phyloP scores from a whole-genome alignment of 1,140 invertebrate species.

The Bombus waltoni region DNA sequence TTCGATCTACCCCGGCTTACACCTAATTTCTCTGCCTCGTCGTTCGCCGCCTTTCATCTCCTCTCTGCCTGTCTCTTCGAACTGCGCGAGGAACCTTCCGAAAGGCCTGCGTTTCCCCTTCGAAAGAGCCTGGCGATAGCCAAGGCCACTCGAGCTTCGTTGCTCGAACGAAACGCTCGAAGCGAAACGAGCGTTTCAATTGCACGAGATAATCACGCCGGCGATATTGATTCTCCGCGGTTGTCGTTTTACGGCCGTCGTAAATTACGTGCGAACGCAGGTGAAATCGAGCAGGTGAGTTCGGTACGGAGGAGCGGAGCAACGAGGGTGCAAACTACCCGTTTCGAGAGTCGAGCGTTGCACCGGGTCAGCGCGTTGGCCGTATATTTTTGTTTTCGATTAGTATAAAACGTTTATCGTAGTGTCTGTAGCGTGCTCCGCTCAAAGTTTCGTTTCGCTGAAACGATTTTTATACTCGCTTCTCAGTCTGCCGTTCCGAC shows the following conservation, averaged over 20 bases:
- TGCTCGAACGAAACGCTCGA: background rate
- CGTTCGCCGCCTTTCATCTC: background rate
- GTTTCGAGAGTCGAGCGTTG: background rate
- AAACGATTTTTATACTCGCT: too few relatives aligned
- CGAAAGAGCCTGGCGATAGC: too few relatives aligned
- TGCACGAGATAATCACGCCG: conserved; percentile 32
- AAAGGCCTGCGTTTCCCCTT: background rate
- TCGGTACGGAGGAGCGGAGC: background rate
- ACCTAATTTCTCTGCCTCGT: background rate
- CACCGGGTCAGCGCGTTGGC: background rate
- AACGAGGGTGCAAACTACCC: background rate
- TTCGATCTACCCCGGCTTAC: background rate
- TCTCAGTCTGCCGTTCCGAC: too few relatives aligned
- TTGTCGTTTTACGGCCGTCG: conserved; percentile 34
- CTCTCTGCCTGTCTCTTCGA: background rate
- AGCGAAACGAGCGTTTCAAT: conserved; percentile 27
- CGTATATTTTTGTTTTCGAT: too few relatives aligned
- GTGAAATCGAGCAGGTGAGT: conserved; percentile 1
- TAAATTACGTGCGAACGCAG: conserved; percentile 32
- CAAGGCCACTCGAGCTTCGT: background rate
- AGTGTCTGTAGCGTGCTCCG: too few relatives aligned
- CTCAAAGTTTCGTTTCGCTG: too few relatives aligned
- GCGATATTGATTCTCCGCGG: conserved; percentile 30
- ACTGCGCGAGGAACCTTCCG: background rate
- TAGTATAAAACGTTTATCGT: too few relatives aligned